Percentiles rank a stretch among this genome's conserved stretches.
Conservation (phyloP, 2,797 vertebrate species). For the Masticophis lateralis region DNA sequence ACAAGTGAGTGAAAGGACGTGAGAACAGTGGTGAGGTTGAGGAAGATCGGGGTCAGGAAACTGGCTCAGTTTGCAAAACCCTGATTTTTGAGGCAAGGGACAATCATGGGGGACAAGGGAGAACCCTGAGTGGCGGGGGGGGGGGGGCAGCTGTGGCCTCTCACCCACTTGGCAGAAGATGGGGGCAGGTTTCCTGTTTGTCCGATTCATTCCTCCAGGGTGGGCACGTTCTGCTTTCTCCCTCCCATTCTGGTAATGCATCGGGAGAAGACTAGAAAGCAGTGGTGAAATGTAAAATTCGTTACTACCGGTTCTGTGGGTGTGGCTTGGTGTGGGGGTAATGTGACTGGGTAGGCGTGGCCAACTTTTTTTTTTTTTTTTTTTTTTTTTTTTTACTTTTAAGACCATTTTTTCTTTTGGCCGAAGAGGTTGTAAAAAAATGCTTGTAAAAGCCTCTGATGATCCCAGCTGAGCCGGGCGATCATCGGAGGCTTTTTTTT, state of each 20-base stretch:
- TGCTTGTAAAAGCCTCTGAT: too few species aligned
- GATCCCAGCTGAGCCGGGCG: too few species aligned
- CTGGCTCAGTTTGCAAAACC: background rate
- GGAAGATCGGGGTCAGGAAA: background rate
- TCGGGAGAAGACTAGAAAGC: background rate
- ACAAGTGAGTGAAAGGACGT: slow-evolving; percentile 73
- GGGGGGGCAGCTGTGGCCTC: background rate
- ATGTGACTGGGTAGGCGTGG: too few species aligned
- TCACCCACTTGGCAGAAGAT: background rate
- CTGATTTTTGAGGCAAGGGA: background rate
- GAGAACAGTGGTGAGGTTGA: background rate
- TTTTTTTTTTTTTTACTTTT: too few species aligned
- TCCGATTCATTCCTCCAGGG: background rate
- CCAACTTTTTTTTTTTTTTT: too few species aligned
- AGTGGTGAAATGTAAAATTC: too few species aligned
- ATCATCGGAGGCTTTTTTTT: too few species aligned
- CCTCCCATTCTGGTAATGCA: background rate
- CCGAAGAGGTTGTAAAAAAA: too few species aligned
- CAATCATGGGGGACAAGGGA: background rate
- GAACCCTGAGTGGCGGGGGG: background rate
- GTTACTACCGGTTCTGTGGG: too few species aligned
- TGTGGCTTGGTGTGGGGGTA: too few species aligned
- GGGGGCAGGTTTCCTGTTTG: background rate
- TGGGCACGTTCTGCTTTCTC: background rate
- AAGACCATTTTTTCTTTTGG: too few species aligned